Conservation (phyloP, 2,888 invertebrate species). For the Leptogaster cylindrica region DNA sequence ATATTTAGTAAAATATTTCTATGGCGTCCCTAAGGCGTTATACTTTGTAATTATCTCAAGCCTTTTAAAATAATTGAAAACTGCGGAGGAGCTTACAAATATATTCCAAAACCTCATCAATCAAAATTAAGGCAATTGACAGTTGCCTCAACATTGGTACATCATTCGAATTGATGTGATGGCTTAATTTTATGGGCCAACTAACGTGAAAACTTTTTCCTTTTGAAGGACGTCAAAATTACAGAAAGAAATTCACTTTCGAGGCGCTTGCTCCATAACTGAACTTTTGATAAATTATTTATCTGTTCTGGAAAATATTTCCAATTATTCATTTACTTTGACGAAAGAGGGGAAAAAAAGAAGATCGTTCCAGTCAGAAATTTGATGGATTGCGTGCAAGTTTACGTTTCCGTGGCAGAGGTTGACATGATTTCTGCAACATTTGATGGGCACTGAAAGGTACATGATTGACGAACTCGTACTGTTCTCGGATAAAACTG, state of each 20-base stretch:
- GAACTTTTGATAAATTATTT: conserved; percentile 16
- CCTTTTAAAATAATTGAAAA: not conserved
- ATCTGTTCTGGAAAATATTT: conserved; percentile 2
- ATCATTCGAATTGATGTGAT: too few relatives aligned
- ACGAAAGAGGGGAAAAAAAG: conserved; percentile 1
- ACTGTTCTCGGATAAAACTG: too few relatives aligned
- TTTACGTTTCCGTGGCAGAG: not conserved
- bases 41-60: too few relatives aligned
- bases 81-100: not conserved
- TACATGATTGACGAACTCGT: conserved; percentile 17
- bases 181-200: too few relatives aligned
- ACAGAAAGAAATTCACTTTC: not conserved
- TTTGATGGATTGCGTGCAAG: conserved; percentile 27
- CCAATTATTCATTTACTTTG: conserved; percentile 2
- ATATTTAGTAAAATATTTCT: too few relatives aligned
- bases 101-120: conserved; percentile 5
- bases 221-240: not conserved
- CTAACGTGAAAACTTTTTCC: not conserved
- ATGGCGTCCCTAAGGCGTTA: too few relatives aligned
- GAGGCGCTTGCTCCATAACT: not conserved
- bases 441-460: conserved; percentile 10
- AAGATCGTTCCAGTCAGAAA: not conserved
- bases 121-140: conserved; percentile 22
- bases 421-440: conserved; percentile 21
- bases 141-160: conserved; percentile 15